These are phyloP conservation scores for Salvator merianae DNA, from an alignment of 2,113 vertebrate genomes.

Conservation along the genomic window DNA sequence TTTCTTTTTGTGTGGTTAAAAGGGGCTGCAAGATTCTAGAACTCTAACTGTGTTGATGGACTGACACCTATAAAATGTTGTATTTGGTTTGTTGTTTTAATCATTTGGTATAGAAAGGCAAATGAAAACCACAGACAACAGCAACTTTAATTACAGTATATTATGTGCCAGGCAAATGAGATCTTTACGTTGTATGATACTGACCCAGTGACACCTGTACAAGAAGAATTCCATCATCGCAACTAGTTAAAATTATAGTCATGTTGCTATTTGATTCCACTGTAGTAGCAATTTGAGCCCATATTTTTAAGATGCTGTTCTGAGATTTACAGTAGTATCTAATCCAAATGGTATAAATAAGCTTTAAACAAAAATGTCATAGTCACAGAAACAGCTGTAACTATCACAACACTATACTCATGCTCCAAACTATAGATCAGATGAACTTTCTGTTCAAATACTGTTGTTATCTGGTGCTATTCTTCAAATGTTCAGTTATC, in stretches of 20 bases:
- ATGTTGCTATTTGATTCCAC: accelerated
- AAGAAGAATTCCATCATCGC: constrained; percentile 11
- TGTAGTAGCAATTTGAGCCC: background rate
- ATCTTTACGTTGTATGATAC: background rate
- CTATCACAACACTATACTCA: background rate
- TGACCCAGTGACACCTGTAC: background rate
- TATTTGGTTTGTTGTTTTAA: background rate
- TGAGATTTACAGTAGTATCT: background rate
- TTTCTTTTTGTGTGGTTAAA: background rate
- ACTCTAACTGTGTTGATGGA: background rate
- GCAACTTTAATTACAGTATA: background rate
- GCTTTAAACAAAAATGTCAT: constrained; percentile 8
- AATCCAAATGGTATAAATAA: constrained; percentile 25
- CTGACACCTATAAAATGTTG: background rate
- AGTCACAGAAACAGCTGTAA: background rate
- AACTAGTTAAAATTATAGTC: constrained; percentile 8
- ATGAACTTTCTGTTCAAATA: background rate
- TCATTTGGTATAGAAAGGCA: background rate
- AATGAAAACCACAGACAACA: background rate
- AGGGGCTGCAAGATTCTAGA: too few species aligned
- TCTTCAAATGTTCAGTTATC: background rate
- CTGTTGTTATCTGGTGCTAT: background rate
- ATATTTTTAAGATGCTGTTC: background rate
- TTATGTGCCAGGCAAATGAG: background rate
- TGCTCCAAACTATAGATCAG: background rate